These are phyloP conservation scores for Porites evermanni DNA, from an alignment of 92 coral and sea anemone species.

Conservation along the genomic window DNA sequence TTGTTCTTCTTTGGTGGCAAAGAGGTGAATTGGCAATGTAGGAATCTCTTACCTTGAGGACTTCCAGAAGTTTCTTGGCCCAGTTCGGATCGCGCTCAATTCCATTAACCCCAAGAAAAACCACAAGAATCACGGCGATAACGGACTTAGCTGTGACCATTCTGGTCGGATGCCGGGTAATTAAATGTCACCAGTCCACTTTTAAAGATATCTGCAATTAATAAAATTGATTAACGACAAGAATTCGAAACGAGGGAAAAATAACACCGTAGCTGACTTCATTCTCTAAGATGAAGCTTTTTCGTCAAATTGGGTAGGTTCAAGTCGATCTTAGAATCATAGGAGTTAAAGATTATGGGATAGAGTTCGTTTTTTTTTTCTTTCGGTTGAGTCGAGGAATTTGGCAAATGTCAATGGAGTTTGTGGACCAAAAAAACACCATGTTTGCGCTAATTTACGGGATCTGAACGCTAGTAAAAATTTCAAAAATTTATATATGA, in stretches of 20 bases:
- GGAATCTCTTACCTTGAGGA: constrained; percentile 43
- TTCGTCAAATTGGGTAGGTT: too few relatives aligned
- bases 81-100: constrained; percentile 21
- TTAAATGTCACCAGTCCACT: background rate
- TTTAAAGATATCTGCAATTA: background rate
- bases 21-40: background rate
- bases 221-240: background rate
- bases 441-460: too few relatives aligned
- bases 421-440: too few relatives aligned
- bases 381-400: too few relatives aligned
- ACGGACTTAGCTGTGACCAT: background rate
- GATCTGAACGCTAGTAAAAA: too few relatives aligned
- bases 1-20: background rate
- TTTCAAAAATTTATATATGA: too few relatives aligned
- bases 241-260: background rate
- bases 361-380: too few relatives aligned
- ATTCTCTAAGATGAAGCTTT: too few relatives aligned
- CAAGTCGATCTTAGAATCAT: too few relatives aligned
- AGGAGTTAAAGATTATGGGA: too few relatives aligned
- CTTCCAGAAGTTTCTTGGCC: constrained; percentile 31
- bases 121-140: background rate
- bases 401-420: too few relatives aligned
- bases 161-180: background rate
- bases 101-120: background rate
- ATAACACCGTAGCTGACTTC: too few relatives aligned